A percentile compares a stretch with the other conserved stretches of the same genome.
These are phyloP conservation scores for Microcebus lehilahytsara DNA, from an alignment of 2,113 vertebrate genomes.

Conservation along the genomic window DNA sequence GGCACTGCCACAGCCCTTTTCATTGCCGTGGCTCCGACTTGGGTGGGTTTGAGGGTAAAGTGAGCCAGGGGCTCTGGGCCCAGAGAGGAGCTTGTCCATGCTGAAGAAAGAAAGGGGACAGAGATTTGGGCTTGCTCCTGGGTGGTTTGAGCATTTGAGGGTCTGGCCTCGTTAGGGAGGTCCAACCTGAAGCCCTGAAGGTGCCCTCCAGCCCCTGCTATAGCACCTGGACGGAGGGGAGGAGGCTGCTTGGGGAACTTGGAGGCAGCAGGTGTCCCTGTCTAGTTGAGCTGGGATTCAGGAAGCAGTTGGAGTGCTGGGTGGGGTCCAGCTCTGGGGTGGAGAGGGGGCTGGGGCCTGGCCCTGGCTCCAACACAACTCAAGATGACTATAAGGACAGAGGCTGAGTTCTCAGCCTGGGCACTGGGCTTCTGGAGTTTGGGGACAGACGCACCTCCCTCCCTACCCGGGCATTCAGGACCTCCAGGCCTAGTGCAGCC, in stretches of 20 bases:
- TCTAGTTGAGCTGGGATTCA: neutral
- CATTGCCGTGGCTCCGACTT: neutral
- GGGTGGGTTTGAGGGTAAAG: too few species aligned
- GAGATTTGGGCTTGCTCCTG: neutral
- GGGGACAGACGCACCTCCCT: neutral
- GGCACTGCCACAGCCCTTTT: neutral
- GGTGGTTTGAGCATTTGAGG: too few species aligned
- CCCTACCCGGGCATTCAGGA: neutral
- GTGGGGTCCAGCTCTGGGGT: neutral
- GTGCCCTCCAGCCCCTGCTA: neutral
- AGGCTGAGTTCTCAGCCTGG: neutral
- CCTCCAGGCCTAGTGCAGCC: neutral
- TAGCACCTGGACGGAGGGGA: neutral
- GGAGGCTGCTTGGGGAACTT: neutral
- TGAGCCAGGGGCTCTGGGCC: too few species aligned
- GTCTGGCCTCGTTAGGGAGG: neutral
- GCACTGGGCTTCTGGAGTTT: neutral
- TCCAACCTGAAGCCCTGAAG: neutral
- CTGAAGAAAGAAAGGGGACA: neutral
- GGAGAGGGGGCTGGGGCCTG: neutral
- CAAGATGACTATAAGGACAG: neutral
- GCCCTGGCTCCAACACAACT: neutral
- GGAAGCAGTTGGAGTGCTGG: neutral
- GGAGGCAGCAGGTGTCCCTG: neutral
- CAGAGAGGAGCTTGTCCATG: rapidly evolving